Base-by-base conservation (phyloP, 2,888 invertebrate species). In the Anoncus sp. region DNA sequence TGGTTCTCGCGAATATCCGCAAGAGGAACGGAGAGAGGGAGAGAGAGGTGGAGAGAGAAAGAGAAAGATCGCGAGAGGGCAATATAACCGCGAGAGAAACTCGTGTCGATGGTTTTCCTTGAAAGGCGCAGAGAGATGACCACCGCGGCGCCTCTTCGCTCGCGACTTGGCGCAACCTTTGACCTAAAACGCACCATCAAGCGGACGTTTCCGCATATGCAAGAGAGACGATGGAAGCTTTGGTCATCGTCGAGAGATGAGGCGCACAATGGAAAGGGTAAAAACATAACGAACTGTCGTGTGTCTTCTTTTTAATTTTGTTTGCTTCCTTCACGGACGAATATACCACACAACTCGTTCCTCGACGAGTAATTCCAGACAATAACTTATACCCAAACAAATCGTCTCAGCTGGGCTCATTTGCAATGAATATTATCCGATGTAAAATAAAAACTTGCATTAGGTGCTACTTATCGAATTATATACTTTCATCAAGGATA, bases 201-300 rank as follows among this genome's bases (percentile, higher is more conserved):
- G 51, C 79, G 69, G 81, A 83, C 76, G 69, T 86, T 86, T 86
- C 85, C 86, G 86, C 82, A 63, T n/a, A 12, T 84, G 79, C 84
- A 77, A 75, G 69, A 14, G 24, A 49, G 53, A 62, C 53, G 35
- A 43, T 18, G 24, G 18, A 24, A 53, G 45, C 63, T 55, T 9
- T 35, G 67, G 22, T 31, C 53, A 59, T 71, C 63, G 60, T 51
- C 49, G 59, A 49, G 38, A 57, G 12, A 47, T 20, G 24, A 27
- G 18, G n/a, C 24, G 18, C 43, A 22, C 53, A 53, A 51, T 49
- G 43, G 24, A 47, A 31, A 18, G 22, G 45, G n/a, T 18, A n/a
- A 35, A 55, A 47, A 60, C 5, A 49, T 14, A 20, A 35, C 43
- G 16, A 35, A 16, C 38, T 6, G 2, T 38, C 38, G 12, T 38